These are phyloP conservation scores for Caenorhabditis sp. DNA, from an alignment of 2,888 invertebrate species.

Conservation along the genomic window DNA sequence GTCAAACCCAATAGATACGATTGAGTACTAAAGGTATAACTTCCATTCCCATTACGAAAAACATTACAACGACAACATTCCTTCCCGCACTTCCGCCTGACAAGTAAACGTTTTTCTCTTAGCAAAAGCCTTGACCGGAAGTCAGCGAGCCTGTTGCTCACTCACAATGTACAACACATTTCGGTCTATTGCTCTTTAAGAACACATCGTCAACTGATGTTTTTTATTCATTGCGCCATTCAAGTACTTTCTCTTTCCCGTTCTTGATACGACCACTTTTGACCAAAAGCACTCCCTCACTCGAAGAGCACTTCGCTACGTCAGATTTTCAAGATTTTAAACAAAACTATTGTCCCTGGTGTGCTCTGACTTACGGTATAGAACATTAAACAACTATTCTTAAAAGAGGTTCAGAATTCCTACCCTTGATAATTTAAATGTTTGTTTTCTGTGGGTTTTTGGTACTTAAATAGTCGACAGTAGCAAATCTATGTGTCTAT, in stretches of 20 bases:
- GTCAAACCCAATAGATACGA: too few species aligned
- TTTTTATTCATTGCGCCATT: constrained; percentile 52
- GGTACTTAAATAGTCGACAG: constrained; percentile 43
- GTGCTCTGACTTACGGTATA: not conserved
- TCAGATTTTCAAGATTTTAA: constrained; percentile 44
- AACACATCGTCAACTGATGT: constrained; percentile 29
- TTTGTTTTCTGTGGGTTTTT: too few species aligned
- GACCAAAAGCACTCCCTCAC: constrained; percentile 32
- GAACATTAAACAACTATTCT: too few species aligned
- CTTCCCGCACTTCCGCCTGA: constrained; percentile 17
- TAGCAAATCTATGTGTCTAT: constrained; percentile 35
- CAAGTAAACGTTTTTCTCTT: constrained; percentile 37
- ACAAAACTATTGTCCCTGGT: not conserved
- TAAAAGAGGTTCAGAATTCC: too few species aligned
- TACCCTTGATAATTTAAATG: too few species aligned
- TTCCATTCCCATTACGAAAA: constrained; percentile 14
- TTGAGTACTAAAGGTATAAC: not conserved
- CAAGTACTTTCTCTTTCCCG: constrained; percentile 30
- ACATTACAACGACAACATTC: constrained; percentile 29
- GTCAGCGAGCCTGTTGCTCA: constrained; percentile 39
- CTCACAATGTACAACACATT: constrained; percentile 38
- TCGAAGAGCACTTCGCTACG: constrained; percentile 18
- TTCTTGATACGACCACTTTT: constrained; percentile 44
- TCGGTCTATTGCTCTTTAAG: constrained; percentile 43
- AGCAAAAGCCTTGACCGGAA: constrained; percentile 42